A percentile compares a stretch with the other conserved stretches of the same genome.
Conservation (phyloP, 2,888 invertebrate genomes). For the Bibio marci region DNA sequence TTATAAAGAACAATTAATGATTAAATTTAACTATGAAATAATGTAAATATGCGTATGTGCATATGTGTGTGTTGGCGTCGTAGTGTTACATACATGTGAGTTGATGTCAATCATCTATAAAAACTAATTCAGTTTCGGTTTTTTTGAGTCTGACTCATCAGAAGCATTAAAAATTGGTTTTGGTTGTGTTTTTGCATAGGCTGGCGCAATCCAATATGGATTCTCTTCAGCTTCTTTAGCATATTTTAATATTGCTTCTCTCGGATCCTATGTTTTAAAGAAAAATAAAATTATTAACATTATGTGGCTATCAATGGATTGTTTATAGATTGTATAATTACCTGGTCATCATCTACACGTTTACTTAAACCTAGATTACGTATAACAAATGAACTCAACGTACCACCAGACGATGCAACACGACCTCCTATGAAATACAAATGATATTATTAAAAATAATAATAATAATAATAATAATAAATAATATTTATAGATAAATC, state of each 20-base stretch:
- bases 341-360: conserved; percentile 80
- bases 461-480: conserved; percentile 4
- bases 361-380: conserved; percentile 88
- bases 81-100: no score
- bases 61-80: no score
- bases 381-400: conserved; percentile 90
- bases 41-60: no score
- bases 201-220: conserved; percentile 92
- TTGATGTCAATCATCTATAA: no score
- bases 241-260: conserved; percentile 85
- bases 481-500: neutral
- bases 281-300: no score
- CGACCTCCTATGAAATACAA: conserved; percentile 72
- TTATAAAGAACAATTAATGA: no score
- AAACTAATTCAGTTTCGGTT: conserved; percentile 15
- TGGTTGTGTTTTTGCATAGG: conserved; percentile 80
- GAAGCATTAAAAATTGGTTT: conserved; percentile 56
- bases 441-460: conserved; percentile 24
- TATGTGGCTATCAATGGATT: no score
- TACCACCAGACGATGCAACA: conserved; percentile 87
- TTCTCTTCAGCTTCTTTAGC: conserved; percentile 92
- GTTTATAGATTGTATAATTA: no score
- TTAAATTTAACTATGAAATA: no score
- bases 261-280: conserved; percentile 52
- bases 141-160: conserved; percentile 24